Percentiles rank a stretch among this genome's conserved stretches.
These are phyloP conservation scores for Microctenopoma stevenorrisi DNA, from an alignment of 2,797 vertebrate genomes.

Conservation along the genomic window DNA sequence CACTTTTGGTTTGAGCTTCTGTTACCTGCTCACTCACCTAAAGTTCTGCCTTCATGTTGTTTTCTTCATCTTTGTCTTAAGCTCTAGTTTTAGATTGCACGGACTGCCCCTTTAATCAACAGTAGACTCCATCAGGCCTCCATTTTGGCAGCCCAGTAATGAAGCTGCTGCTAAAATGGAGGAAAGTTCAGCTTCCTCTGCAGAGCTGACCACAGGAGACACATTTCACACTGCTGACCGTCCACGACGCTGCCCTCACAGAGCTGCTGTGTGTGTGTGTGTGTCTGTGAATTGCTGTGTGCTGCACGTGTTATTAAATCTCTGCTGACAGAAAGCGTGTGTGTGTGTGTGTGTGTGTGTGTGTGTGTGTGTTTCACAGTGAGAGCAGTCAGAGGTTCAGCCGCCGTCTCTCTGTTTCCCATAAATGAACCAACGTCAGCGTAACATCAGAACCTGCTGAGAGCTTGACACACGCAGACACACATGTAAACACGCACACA, in stretches of 20 bases:
- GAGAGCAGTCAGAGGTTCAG: constrained; percentile 65
- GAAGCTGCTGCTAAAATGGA: constrained; percentile 82
- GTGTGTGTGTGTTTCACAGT: constrained; percentile 50
- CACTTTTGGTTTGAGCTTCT: not conserved
- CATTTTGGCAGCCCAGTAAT: constrained; percentile 81
- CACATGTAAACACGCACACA: constrained; percentile 18
- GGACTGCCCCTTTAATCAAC: constrained; percentile 73
- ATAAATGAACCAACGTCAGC: constrained; percentile 72
- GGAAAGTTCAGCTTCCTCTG: constrained; percentile 76
- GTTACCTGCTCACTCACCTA: not conserved
- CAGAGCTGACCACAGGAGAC: constrained; percentile 62
- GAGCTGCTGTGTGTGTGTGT: constrained; percentile 42
- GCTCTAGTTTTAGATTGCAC: constrained; percentile 23
- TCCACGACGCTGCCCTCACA: constrained; percentile 60
- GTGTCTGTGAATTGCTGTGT: constrained; percentile 56
- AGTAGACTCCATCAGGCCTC: constrained; percentile 73
- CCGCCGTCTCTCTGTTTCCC: constrained; percentile 49
- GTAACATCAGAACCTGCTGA: constrained; percentile 66
- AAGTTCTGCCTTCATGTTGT: not conserved
- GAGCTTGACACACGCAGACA: constrained; percentile 34
- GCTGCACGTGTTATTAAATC: constrained; percentile 74
- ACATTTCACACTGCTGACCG: constrained; percentile 69
- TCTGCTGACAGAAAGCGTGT: constrained; percentile 72
- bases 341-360: constrained; percentile 53
- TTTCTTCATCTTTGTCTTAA: not conserved